phyloP scores from a whole-genome alignment of 2,113 vertebrate species.

The Scopus umbretta region DNA sequence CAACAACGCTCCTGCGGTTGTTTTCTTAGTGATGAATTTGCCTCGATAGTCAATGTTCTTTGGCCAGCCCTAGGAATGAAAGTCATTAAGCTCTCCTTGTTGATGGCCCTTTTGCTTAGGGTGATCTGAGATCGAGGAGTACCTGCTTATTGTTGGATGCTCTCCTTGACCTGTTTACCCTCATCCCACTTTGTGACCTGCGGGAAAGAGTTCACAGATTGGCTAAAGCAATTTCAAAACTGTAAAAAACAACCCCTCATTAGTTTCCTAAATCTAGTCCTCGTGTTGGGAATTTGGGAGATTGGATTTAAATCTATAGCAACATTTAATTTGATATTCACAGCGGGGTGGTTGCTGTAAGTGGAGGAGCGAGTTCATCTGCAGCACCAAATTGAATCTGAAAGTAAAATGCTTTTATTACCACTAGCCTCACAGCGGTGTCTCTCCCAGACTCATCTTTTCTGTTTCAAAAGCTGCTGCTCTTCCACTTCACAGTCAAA shows the following conservation, averaged over 20 bases:
- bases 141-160: not conserved
- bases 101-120: not conserved
- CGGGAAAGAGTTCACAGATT: not conserved
- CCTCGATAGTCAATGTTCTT: not conserved
- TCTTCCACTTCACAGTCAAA: not conserved
- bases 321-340: not conserved
- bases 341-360: not conserved
- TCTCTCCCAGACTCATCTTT: not conserved
- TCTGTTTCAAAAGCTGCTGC: not conserved
- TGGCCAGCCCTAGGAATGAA: not conserved
- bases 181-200: not conserved
- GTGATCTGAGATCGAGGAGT: not conserved
- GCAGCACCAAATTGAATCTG: not conserved
- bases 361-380: not conserved
- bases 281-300: not conserved
- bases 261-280: not conserved
- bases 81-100: not conserved
- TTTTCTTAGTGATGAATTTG: not conserved
- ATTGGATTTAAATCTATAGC: not conserved
- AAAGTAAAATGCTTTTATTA: constrained; percentile 1
- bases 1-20: not conserved
- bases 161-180: not conserved
- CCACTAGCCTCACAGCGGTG: not conserved
- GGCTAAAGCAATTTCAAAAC: not conserved
- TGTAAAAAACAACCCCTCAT: constrained; percentile 11